A percentile compares a stretch with the other conserved stretches of the same genome.
Evolutionary conservation across 2,888 invertebrate species (phyloP).

Genomic region (Lasioglossum lativentre): DNA sequence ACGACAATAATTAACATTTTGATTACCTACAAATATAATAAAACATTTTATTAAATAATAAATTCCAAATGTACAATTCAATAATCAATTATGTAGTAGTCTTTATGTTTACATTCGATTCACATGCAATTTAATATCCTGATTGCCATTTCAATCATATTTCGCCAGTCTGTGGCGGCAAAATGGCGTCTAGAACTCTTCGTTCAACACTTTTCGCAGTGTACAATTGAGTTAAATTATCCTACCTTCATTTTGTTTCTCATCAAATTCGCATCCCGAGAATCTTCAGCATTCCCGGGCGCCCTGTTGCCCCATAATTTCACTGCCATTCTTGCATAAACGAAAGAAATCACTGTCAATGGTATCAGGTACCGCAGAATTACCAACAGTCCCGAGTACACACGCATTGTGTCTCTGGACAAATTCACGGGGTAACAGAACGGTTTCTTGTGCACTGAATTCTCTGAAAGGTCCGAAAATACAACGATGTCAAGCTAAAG

Average conservation of each 20-base stretch:
- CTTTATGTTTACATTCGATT: background rate
- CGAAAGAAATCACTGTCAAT: conserved; percentile 92
- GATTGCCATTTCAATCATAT: background rate
- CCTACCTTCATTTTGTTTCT: conserved; percentile 93
- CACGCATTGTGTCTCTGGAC: conserved; percentile 86
- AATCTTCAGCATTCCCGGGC: conserved; percentile 92
- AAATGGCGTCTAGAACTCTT: background rate
- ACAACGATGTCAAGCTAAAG: background rate
- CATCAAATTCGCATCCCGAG: conserved; percentile 91
- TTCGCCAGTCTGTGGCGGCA: background rate
- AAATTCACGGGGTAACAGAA: conserved; percentile 87
- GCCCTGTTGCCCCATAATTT: conserved; percentile 92
- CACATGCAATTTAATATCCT: background rate
- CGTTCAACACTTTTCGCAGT: background rate
- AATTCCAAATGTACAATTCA: background rate
- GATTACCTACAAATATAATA: conserved; percentile 88
- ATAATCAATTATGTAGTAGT: background rate
- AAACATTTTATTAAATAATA: background rate
- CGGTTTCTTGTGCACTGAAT: conserved; percentile 85
- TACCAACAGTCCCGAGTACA: conserved; percentile 87
- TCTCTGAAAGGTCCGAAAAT: background rate
- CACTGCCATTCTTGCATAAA: conserved; percentile 92
- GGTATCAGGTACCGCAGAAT: conserved; percentile 92
- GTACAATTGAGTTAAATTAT: background rate
- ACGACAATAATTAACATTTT: conserved; percentile 96